Base-by-base conservation (phyloP, 1,140 invertebrate species). In the Drosophila guanche region DNA sequence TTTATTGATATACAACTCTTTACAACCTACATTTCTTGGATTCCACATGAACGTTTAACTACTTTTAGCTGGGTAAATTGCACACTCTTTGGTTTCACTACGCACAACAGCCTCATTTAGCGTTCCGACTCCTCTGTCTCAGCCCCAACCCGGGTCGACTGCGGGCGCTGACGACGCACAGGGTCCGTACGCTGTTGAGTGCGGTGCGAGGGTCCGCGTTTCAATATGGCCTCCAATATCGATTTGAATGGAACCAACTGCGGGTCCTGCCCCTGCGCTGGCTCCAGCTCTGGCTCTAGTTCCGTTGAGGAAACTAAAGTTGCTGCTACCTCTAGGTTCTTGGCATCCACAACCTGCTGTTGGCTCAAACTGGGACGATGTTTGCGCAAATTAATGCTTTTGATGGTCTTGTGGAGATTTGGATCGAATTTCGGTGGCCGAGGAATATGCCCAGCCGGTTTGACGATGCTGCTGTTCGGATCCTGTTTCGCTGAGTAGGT, bases 401-500 rank as follows among this genome's bases (percentile, higher is more conserved):
- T 90, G 56, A 91, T 86, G 63, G 90, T 91, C 79, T 89, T 91
- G 65, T 91, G 91, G 43, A 91, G 58, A 47, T 89, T 61, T 53
- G 90, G 89, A 89, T 91, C 90, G 68, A 91, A 91, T 88, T 91
- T 91, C 40, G 90, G 90, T 25, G 90, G 73, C 56, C 74, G 85
- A 40, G 90, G 90, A 68, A 91, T 90, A 42, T 33, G 45, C 46
- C n/a, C 22, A 12, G 40, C 22, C n/a, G 50, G 48, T 46, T 29
- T 27, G 14, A 14, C 29, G 33, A 4, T 37, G 29, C 29, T 33
- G 69, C 29, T 42, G 40, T 20, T 46, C 23, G 56, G 43, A 27
- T 22, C 8, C 47, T 48, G 23, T 8, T 7, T 8, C 33, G 40
- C n/a, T 33, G 45, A 22, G 52, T 62, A 4, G 40, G 57, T 25